Conservation (phyloP, 2,888 invertebrate genomes). For the Catocala fraxini region DNA sequence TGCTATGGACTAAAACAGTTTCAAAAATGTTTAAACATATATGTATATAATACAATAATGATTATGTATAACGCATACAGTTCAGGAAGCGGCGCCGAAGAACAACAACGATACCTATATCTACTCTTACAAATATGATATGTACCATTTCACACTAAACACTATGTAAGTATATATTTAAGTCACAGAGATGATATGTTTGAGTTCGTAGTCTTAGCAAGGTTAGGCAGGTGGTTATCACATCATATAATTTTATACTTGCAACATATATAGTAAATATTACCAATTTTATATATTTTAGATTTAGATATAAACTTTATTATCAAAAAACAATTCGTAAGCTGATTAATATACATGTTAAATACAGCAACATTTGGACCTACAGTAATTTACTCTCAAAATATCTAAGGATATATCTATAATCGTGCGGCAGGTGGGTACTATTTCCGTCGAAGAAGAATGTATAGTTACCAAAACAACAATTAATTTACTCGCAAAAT, state of each 20-base stretch:
- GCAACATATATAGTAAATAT: conserved; percentile 46
- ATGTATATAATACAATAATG: not conserved
- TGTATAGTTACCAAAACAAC: conserved; percentile 45
- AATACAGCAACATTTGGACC: conserved; percentile 45
- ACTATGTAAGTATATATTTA: conserved; percentile 57
- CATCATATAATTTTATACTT: conserved; percentile 51
- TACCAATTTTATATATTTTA: conserved; percentile 24
- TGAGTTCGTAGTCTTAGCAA: conserved; percentile 61
- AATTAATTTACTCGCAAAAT: conserved; percentile 29
- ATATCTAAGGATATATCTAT: conserved; percentile 18
- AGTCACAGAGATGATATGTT: conserved; percentile 71
- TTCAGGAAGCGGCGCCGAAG: conserved; percentile 73
- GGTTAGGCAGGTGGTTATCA: conserved; percentile 54
- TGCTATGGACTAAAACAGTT: too few species aligned
- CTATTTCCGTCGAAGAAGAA: conserved; percentile 18
- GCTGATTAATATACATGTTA: conserved; percentile 34
- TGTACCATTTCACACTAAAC: conserved; percentile 60
- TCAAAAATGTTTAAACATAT: too few species aligned
- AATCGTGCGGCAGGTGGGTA: not conserved
- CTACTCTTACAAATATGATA: conserved; percentile 75
- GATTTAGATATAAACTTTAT: conserved; percentile 30
- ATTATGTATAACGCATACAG: conserved; percentile 8
- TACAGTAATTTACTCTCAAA: conserved; percentile 21
- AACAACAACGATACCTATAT: conserved; percentile 82
- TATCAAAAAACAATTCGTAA: conserved; percentile 50